phyloP scores from a whole-genome alignment of 2,797 vertebrate species.

The Hoplostethus atlanticus region DNA sequence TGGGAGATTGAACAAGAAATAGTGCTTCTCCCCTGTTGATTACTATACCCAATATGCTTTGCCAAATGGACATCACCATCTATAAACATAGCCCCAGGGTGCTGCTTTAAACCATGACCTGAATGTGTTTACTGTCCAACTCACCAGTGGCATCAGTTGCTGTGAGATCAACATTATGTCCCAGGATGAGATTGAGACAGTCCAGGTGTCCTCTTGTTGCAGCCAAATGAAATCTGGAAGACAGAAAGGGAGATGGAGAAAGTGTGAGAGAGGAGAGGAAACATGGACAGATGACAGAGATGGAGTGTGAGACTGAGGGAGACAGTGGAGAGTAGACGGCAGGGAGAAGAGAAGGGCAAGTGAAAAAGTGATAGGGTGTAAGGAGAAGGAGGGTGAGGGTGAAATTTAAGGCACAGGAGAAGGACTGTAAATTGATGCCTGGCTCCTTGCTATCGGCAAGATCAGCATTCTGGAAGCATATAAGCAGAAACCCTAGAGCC shows the following conservation, averaged over 20 bases:
- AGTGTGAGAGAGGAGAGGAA: background rate
- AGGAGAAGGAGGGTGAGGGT: slow-evolving; percentile 22
- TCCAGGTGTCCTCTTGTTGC: slow-evolving; percentile 95
- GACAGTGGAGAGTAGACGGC: slow-evolving; percentile 3
- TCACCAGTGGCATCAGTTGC: slow-evolving; percentile 92
- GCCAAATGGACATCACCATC: background rate
- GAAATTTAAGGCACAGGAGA: slow-evolving; percentile 57
- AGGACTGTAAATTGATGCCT: slow-evolving; percentile 62
- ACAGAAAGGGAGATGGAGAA: slow-evolving; percentile 9
- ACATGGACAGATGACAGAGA: slow-evolving; percentile 4
- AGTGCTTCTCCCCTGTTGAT: too few species aligned
- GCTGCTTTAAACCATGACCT: background rate
- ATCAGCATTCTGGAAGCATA: slow-evolving; percentile 65
- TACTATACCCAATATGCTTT: background rate
- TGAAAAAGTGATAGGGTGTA: slow-evolving; percentile 43
- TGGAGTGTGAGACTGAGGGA: background rate
- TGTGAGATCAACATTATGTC: slow-evolving; percentile 90
- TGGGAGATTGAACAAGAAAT: background rate
- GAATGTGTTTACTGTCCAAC: slow-evolving; percentile 26
- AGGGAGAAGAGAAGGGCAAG: background rate
- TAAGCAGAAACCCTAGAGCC: slow-evolving; percentile 42
- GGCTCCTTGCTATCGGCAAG: slow-evolving; percentile 50
- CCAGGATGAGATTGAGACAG: slow-evolving; percentile 92
- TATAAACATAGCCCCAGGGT: background rate
- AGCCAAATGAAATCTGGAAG: slow-evolving; percentile 92